Evolutionary conservation across 2,113 vertebrate species (phyloP).

Genomic region (Tylochromis polylepis): DNA sequence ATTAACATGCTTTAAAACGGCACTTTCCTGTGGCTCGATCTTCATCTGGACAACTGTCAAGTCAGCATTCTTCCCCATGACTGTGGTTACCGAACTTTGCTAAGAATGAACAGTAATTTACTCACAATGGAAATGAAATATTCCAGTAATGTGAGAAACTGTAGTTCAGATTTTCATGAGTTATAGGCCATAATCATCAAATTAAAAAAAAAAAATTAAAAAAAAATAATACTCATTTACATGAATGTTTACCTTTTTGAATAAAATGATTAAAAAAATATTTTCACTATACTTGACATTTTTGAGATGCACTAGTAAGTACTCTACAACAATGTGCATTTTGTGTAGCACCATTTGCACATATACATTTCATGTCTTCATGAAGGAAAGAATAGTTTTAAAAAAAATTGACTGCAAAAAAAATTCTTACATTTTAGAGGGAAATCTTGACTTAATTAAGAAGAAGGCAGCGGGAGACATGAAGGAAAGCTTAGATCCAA

Average conservation of each 20-base stretch:
- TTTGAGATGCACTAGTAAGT: background rate
- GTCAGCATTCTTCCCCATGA: background rate
- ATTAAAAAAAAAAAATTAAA: background rate
- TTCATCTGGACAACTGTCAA: background rate
- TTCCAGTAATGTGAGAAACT: background rate
- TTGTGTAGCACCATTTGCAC: background rate
- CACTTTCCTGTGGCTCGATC: background rate
- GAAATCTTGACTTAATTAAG: conserved; percentile 15
- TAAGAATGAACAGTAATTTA: background rate
- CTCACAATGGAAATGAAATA: background rate
- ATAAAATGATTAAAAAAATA: background rate
- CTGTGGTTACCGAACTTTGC: background rate
- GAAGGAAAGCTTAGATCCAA: conserved; percentile 45
- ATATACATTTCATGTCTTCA: background rate
- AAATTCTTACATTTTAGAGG: background rate
- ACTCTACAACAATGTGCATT: background rate
- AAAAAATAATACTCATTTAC: background rate
- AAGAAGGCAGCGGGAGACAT: conserved; percentile 40
- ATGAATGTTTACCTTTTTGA: background rate
- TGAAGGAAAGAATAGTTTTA: conserved; percentile 42
- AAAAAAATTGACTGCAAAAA: background rate
- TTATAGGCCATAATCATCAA: too few relatives aligned
- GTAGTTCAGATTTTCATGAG: background rate
- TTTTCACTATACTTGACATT: background rate
- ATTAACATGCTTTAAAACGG: background rate